Evolutionary conservation across 1,140 invertebrate genomes (phyloP).

Genomic region (Conopomorpha cramerella): DNA sequence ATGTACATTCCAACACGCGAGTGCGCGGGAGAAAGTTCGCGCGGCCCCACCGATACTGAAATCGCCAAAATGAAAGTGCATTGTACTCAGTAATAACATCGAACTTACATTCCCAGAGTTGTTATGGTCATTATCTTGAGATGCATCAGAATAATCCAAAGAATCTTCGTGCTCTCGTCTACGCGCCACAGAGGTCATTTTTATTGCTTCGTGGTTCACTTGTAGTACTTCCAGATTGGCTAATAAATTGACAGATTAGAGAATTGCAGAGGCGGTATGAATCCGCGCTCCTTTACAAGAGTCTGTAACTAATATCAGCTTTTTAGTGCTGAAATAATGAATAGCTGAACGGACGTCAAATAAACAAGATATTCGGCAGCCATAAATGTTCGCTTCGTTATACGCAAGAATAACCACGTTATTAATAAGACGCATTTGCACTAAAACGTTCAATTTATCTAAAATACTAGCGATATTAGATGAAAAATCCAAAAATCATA

Average conservation of each 20-base stretch:
- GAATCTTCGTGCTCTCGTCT: slow-evolving; percentile 50
- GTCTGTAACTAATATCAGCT: no score
- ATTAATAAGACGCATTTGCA: no score
- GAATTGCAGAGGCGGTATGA: no score
- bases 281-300: no score
- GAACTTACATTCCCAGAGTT: slow-evolving; percentile 50
- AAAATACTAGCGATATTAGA: no score
- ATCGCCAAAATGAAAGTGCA: slow-evolving; percentile 49
- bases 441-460: no score
- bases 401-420: slow-evolving; percentile 5
- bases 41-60: slow-evolving; percentile 33
- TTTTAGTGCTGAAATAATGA: no score
- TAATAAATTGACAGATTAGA: slow-evolving; percentile 19
- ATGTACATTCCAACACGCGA: slow-evolving; percentile 53
- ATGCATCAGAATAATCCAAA: slow-evolving; percentile 52
- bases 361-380: slow-evolving; percentile 44
- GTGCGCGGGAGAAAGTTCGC: slow-evolving; percentile 44
- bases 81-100: slow-evolving; percentile 5
- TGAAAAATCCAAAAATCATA: no score
- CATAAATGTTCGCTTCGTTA: slow-evolving; percentile 32
- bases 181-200: slow-evolving; percentile 51
- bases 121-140: slow-evolving; percentile 48
- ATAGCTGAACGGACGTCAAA: slow-evolving; percentile 39
- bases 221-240: slow-evolving; percentile 51
- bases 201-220: slow-evolving; percentile 36